A percentile compares a stretch with the other conserved stretches of the same genome.
These are phyloP conservation scores for Gavialis gangeticus DNA, from an alignment of 2,113 vertebrate genomes.

Conservation along the genomic window DNA sequence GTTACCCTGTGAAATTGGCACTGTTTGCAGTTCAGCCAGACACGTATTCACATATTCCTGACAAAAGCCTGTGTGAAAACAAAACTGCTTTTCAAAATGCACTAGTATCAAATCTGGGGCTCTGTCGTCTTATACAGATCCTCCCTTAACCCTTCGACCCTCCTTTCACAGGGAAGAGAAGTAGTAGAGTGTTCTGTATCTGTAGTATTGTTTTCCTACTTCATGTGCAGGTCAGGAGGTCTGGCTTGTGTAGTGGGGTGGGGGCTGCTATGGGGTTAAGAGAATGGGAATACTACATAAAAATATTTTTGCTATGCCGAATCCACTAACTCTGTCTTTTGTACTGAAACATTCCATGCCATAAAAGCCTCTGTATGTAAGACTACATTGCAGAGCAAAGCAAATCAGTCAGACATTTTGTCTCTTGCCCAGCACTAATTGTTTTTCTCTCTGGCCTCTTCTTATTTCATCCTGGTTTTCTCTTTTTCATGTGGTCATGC, in stretches of 20 bases:
- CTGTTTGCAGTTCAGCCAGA: conserved; percentile 44
- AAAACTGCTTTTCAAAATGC: conserved; percentile 32
- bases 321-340: neutral
- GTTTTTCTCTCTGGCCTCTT: neutral
- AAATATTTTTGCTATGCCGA: neutral
- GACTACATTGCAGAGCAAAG: neutral
- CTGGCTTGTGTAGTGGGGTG: neutral
- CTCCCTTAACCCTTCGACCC: neutral
- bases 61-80: conserved; percentile 29
- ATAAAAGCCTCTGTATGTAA: neutral
- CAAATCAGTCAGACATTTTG: neutral
- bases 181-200: neutral
- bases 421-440: neutral
- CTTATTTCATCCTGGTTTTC: neutral
- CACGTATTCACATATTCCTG: conserved; percentile 57
- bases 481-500: neutral
- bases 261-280: neutral
- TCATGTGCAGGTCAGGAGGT: neutral
- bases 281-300: neutral
- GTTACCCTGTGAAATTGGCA: conserved; percentile 53
- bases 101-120: conserved; percentile 22
- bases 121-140: neutral
- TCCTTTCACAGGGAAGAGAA: neutral
- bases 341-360: neutral
- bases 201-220: neutral